These are phyloP conservation scores for Steinernema khuongi DNA, from an alignment of 1,140 invertebrate species.

Conservation along the genomic window DNA sequence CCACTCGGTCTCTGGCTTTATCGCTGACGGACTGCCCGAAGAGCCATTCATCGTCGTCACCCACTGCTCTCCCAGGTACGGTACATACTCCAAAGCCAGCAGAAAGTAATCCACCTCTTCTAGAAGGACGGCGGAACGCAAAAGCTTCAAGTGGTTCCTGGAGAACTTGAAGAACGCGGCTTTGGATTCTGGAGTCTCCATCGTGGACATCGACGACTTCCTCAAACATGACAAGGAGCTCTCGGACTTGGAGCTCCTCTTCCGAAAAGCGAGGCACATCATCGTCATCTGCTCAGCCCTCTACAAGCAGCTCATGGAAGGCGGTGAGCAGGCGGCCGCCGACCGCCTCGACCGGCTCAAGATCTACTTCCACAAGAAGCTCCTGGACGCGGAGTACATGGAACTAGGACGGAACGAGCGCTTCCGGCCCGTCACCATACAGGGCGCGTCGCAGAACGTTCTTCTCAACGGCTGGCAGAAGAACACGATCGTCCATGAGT, in stretches of 20 bases:
- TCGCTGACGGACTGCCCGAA: too few relatives aligned
- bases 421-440: neutral
- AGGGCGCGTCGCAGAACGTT: neutral
- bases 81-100: too few relatives aligned
- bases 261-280: neutral
- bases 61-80: neutral
- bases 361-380: neutral
- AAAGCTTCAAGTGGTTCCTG: neutral
- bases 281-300: neutral
- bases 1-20: neutral
- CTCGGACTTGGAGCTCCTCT: neutral
- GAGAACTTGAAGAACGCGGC: neutral
- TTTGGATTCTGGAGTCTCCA: neutral
- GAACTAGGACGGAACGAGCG: neutral
- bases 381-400: constrained; percentile 1
- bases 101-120: too few relatives aligned
- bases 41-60: neutral
- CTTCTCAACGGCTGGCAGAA: constrained; percentile 3
- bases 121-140: neutral
- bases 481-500: constrained; percentile 1
- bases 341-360: neutral
- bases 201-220: neutral
- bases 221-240: neutral
- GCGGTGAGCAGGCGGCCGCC: neutral
- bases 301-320: neutral